A percentile compares a stretch with the other conserved stretches of the same genome.
phyloP scores from a whole-genome alignment of 2,888 invertebrate genomes.

The Euspilapteryx auroguttella region DNA sequence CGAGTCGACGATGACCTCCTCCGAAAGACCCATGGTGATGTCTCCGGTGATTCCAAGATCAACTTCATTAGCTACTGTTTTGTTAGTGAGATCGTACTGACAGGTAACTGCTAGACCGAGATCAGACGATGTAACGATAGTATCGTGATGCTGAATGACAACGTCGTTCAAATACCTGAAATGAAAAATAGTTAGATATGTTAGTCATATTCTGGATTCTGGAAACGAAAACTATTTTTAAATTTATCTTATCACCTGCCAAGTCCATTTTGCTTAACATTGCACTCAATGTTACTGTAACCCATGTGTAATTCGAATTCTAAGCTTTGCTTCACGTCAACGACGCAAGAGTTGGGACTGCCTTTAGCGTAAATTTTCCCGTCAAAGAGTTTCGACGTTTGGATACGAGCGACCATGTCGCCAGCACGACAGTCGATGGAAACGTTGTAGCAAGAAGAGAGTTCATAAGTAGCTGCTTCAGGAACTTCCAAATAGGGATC shows the following conservation, averaged over 20 bases:
- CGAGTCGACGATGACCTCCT: constrained; percentile 91
- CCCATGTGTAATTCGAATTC: constrained; percentile 92
- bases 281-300: constrained; percentile 90
- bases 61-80: constrained; percentile 91
- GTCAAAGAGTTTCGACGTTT: constrained; percentile 89
- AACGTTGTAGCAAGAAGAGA: constrained; percentile 93
- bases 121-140: constrained; percentile 93
- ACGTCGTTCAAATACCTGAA: constrained; percentile 82
- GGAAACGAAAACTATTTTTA: no score
- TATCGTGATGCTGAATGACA: constrained; percentile 93
- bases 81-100: constrained; percentile 92
- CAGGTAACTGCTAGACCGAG: constrained; percentile 91
- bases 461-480: constrained; percentile 88
- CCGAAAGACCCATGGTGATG: constrained; percentile 81
- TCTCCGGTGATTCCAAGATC: constrained; percentile 88
- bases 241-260: constrained; percentile 66
- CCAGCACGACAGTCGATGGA: constrained; percentile 90
- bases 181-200: constrained; percentile 4
- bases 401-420: constrained; percentile 91
- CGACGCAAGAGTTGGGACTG: constrained; percentile 89
- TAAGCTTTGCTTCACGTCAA: constrained; percentile 83
- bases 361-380: constrained; percentile 95
- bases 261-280: constrained; percentile 85
- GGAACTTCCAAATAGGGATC: constrained; percentile 89
- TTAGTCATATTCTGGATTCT: neutral